A percentile compares a stretch with the other conserved stretches of the same genome.
Evolutionary conservation across 1,140 invertebrate genomes (phyloP).

Genomic region (Vanessa tameamea): DNA sequence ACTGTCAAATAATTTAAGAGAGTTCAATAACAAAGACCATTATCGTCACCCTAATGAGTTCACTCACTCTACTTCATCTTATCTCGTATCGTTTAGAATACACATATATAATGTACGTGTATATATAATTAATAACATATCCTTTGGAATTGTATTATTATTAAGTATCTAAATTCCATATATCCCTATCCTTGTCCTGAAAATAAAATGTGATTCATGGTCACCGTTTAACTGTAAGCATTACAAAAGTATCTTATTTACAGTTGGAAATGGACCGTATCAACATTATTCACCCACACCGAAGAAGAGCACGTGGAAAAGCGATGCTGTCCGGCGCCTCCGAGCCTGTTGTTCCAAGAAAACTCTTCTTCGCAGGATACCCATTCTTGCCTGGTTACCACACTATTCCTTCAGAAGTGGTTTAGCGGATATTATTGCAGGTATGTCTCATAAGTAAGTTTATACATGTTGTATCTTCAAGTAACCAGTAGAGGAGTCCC

Average conservation of each 20-base stretch:
- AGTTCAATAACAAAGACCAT: no score
- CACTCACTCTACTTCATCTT: no score
- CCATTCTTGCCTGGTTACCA: conserved; percentile 85
- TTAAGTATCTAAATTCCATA: no score
- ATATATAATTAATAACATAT: no score
- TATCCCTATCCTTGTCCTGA: no score
- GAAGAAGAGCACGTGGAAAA: conserved; percentile 50
- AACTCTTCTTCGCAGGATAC: conserved; percentile 80
- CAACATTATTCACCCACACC: conserved; percentile 37
- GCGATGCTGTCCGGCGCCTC: conserved; percentile 45
- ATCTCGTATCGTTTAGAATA: no score
- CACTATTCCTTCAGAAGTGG: conserved; percentile 83
- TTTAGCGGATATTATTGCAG: conserved; percentile 87
- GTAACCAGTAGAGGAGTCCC: no score
- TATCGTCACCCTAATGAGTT: no score
- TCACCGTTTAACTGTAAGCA: not conserved
- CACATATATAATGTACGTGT: no score
- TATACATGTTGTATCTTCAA: not conserved
- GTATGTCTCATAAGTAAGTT: conserved; percentile 35
- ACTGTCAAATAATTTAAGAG: no score
- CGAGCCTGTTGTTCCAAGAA: conserved; percentile 75
- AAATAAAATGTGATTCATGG: not conserved
- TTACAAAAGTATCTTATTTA: not conserved
- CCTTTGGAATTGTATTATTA: no score
- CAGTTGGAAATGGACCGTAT: conserved; percentile 55